phyloP scores from a whole-genome alignment of 2,888 invertebrate genomes.

The Onthophagus sagittarius region DNA sequence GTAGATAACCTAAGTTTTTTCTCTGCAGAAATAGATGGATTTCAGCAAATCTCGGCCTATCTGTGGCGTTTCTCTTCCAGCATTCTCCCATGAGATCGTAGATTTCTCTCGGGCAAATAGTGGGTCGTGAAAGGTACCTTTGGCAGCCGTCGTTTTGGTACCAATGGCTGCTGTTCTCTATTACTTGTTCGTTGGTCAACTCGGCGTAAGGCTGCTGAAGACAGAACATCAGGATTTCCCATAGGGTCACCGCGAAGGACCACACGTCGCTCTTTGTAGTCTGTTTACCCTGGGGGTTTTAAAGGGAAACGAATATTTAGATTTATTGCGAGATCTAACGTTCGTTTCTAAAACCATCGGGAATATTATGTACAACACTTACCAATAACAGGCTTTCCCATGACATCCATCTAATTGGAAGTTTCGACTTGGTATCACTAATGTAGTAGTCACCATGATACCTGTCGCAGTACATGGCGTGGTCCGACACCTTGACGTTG shows the following conservation, averaged over 20 bases:
- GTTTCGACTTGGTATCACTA: conserved; percentile 73
- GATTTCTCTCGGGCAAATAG: conserved; percentile 79
- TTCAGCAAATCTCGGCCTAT: conserved; percentile 83
- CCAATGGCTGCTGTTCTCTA: conserved; percentile 54
- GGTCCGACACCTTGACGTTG: conserved; percentile 77
- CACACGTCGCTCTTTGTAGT: conserved; percentile 87
- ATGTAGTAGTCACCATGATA: conserved; percentile 81
- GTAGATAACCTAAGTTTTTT: conserved; percentile 65
- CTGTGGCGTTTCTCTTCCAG: conserved; percentile 78
- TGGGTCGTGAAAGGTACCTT: conserved; percentile 61
- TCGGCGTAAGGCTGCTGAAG: conserved; percentile 76
- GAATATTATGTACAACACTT: conserved; percentile 38
- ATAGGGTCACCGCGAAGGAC: conserved; percentile 86
- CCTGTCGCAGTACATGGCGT: conserved; percentile 79
- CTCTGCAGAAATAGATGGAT: conserved; percentile 78
- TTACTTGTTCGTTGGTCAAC: conserved; percentile 78
- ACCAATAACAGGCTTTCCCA: conserved; percentile 85
- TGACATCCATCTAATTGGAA: conserved; percentile 91
- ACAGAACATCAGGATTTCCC: conserved; percentile 83
- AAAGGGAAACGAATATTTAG: not conserved
- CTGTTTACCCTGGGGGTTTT: conserved; percentile 68
- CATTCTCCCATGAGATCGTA: conserved; percentile 90
- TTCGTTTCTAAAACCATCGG: not conserved
- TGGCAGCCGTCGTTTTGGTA: conserved; percentile 53
- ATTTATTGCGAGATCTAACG: not conserved